A percentile compares a stretch with the other conserved stretches of the same genome.
Conservation (phyloP, 1,140 invertebrate genomes). For the Spodoptera frugiperda region DNA sequence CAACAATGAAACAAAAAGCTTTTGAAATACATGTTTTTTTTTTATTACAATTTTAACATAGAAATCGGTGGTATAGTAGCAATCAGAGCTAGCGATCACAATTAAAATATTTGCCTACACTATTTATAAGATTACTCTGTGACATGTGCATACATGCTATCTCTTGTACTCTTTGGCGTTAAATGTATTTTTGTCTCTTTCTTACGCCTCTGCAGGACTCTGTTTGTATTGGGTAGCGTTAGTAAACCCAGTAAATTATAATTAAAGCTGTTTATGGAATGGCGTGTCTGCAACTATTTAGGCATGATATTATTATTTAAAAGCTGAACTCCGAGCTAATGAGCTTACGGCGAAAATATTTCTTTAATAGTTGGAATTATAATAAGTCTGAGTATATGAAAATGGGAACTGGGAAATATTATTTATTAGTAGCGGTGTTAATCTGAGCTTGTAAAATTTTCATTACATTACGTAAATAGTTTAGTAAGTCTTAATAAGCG, state of each 20-base stretch:
- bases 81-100: slow-evolving; percentile 20
- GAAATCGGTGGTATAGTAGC: background rate
- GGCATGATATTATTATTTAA: slow-evolving; percentile 43
- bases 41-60: background rate
- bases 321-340: slow-evolving; percentile 40
- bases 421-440: slow-evolving; percentile 18
- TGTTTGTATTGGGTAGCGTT: slow-evolving; percentile 48
- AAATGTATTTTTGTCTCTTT: slow-evolving; percentile 27
- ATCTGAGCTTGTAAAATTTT: slow-evolving; percentile 5
- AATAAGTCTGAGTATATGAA: slow-evolving; percentile 12
- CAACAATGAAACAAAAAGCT: no score
- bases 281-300: slow-evolving; percentile 51
- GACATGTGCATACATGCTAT: slow-evolving; percentile 40
- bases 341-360: slow-evolving; percentile 41
- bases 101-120: slow-evolving; percentile 41
- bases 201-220: slow-evolving; percentile 54
- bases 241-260: slow-evolving; percentile 39
- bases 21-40: background rate
- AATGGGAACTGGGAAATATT: slow-evolving; percentile 19
- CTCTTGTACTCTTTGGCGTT: background rate
- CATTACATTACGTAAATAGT: background rate
- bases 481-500: background rate
- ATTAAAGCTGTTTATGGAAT: slow-evolving; percentile 44
- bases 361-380: slow-evolving; percentile 34
- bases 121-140: slow-evolving; percentile 45